Evolutionary conservation across 2,888 invertebrate genomes (phyloP).

Genomic region (Pristionchus arcanus): DNA sequence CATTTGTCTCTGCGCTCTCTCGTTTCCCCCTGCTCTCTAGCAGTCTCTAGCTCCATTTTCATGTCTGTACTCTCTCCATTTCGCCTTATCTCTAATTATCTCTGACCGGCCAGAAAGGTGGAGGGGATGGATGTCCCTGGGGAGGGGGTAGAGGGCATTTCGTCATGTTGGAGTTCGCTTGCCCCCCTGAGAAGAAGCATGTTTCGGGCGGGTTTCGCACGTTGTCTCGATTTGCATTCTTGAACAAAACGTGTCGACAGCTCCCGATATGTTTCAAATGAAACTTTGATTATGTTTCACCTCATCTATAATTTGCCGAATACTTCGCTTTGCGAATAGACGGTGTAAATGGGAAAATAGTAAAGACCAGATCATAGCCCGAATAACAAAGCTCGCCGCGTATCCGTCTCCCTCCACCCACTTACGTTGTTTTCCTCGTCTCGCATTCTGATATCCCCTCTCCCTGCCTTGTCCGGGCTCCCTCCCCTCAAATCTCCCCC

Average conservation of each 20-base stretch:
- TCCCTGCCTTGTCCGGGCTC: not conserved
- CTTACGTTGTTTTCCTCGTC: not conserved
- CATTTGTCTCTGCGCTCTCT: not conserved
- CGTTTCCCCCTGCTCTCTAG: not conserved
- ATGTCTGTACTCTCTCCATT: not conserved
- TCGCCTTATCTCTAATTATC: not conserved
- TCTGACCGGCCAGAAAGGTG: not conserved
- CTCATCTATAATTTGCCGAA: not conserved
- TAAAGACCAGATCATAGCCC: not conserved
- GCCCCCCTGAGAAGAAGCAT: not conserved
- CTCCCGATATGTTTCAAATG: not conserved
- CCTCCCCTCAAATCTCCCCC: constrained; percentile 8
- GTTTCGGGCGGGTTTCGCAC: not conserved
- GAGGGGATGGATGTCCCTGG: not conserved
- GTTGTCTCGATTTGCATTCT: not conserved
- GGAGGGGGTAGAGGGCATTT: not conserved
- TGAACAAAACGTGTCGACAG: too few species aligned
- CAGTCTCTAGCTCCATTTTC: not conserved
- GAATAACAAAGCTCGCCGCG: not conserved
- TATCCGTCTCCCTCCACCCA: not conserved
- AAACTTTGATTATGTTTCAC: not conserved
- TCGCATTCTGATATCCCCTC: not conserved
- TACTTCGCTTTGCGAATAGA: not conserved
- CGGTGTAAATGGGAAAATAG: too few species aligned
- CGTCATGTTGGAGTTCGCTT: not conserved